Base-by-base conservation (phyloP, 2,888 invertebrate genomes). In the Hyposoter dolosus region DNA sequence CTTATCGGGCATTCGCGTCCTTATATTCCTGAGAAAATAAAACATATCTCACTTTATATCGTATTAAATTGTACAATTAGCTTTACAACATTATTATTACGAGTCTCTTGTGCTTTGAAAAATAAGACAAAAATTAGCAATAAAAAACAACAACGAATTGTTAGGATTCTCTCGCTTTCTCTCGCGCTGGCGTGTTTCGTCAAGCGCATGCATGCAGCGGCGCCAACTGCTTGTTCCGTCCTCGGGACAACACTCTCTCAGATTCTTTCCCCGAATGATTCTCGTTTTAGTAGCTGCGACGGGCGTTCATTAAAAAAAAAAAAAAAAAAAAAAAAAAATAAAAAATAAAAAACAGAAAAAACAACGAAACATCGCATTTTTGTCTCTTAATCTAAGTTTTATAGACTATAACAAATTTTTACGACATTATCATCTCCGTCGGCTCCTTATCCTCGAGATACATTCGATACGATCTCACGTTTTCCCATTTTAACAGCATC, bases 11-110 rank as follows among this genome's bases (percentile, higher is more conserved):
- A 76, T 80, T 65, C 75, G 53, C 75, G 68, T 79, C 56, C 63
- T 81, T 77, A 80, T 53, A 74, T 83, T 81, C 80, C 83, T 86
- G 85, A 86, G 83, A 86, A 86, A 86, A 85, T 85, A 85, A 83
- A 71, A 83, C 82, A 83, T 53, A 71, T 80, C 35, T 63, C 71
- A 19, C 47, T 63, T 32, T 68, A 23, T 68, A 75, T 77, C 63
- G 50, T 77, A 71, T 77, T 83, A 72, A 80, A 80, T 76, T 60
- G 79, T 75, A 75, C 60, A 80, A 80, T 84, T 69, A 68, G 28
- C 84, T 69, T 71, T 84, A 80, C 84, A 83, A 78, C 56, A 80
- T 80, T 80, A 80, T 84, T 40, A 82, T 63, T 80, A 80, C 69
- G 84, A 79, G 80, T 75, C 74, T 84, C 78, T 84, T 82, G 77